phyloP scores from a whole-genome alignment of 2,113 vertebrate species.

The Heterocephalus glaber region DNA sequence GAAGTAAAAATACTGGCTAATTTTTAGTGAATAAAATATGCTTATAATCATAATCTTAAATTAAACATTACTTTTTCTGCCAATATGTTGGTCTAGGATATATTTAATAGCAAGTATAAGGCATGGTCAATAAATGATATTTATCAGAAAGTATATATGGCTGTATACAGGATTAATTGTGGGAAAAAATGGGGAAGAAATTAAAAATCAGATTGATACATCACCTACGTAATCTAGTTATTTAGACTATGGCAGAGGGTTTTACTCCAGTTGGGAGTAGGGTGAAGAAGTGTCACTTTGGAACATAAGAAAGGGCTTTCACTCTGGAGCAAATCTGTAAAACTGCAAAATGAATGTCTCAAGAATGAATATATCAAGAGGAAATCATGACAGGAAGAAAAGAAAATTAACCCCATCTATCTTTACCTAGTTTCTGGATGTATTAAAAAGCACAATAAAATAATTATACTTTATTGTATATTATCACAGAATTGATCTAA shows the following conservation, averaged over 20 bases:
- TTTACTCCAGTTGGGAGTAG: not conserved
- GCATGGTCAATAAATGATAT: not conserved
- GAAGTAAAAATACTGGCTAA: not conserved
- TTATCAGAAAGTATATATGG: not conserved
- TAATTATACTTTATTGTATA: not conserved
- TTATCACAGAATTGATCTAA: not conserved
- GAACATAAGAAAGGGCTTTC: not conserved
- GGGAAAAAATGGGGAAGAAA: not conserved
- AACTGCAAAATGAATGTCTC: not conserved
- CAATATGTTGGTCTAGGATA: not conserved
- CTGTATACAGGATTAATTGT: not conserved
- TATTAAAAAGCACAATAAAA: not conserved
- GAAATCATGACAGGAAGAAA: not conserved
- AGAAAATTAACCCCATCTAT: not conserved
- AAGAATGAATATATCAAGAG: not conserved
- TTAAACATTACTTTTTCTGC: not conserved
- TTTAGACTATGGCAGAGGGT: not conserved
- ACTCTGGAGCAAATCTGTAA: not conserved
- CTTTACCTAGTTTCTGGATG: not conserved
- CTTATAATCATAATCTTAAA: not conserved
- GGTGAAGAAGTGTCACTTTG: not conserved
- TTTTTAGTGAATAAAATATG: not conserved
- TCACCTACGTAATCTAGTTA: too few species aligned
- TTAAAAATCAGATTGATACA: not conserved
- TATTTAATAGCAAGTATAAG: not conserved